phyloP scores from a whole-genome alignment of 2,797 vertebrate genomes.

The Fringilla coelebs region DNA sequence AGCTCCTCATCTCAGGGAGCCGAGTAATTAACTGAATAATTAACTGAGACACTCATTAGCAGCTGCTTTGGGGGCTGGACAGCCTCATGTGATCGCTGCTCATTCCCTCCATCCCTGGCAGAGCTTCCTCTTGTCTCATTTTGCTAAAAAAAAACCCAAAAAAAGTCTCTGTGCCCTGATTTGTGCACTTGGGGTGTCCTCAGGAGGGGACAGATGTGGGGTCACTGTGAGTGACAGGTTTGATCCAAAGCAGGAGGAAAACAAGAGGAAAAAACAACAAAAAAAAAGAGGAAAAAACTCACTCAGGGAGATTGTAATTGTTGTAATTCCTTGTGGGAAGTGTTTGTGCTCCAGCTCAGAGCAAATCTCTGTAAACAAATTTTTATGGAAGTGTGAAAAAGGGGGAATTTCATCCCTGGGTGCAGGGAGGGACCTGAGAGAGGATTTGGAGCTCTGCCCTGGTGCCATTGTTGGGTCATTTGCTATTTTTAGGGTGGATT shows the following conservation, averaged over 20 bases:
- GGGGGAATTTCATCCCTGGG: background rate
- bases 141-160: background rate
- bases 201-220: background rate
- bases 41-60: background rate
- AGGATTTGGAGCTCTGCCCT: no score
- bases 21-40: background rate
- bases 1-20: background rate
- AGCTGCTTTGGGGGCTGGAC: background rate
- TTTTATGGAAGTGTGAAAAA: background rate
- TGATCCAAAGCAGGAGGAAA: background rate
- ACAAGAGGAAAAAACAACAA: no score
- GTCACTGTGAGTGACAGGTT: background rate
- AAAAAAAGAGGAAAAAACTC: background rate
- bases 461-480: no score
- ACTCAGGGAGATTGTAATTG: background rate
- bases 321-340: background rate
- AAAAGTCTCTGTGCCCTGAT: background rate
- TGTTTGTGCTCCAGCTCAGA: rapidly evolving
- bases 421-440: background rate
- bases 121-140: background rate
- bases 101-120: background rate
- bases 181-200: conserved; percentile 19
- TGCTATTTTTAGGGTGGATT: no score
- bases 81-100: background rate
- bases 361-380: background rate